A percentile compares a stretch with the other conserved stretches of the same genome.
Conservation (phyloP, 2,113 vertebrate genomes). For the Theristicus caerulescens region DNA sequence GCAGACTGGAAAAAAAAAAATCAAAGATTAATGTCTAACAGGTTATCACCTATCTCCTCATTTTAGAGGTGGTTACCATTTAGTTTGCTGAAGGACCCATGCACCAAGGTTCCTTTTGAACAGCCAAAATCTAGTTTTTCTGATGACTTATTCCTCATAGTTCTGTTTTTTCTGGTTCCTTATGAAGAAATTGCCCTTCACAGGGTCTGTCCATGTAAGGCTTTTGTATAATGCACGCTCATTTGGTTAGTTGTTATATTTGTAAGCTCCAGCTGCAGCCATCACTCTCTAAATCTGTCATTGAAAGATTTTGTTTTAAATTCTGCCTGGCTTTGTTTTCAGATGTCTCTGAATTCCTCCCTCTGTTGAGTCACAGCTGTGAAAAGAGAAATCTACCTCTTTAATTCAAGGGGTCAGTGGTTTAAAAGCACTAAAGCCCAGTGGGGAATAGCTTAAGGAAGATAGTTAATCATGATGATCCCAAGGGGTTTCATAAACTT, state of each 20-base stretch:
- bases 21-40: not conserved
- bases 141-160: not conserved
- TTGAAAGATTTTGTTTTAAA: constrained; percentile 67
- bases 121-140: not conserved
- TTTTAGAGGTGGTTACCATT: not conserved
- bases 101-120: not conserved
- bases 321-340: constrained; percentile 51
- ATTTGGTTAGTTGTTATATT: constrained; percentile 27
- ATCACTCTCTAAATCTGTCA: constrained; percentile 53
- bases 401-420: constrained; percentile 44
- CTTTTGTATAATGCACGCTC: not conserved
- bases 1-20: not conserved
- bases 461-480: constrained; percentile 33
- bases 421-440: constrained; percentile 49
- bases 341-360: constrained; percentile 54
- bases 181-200: not conserved
- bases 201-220: not conserved
- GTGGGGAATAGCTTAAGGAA: constrained; percentile 7
- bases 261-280: constrained; percentile 54
- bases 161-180: not conserved
- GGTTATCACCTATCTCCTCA: not conserved
- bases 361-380: constrained; percentile 56
- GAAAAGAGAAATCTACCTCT: constrained; percentile 52
- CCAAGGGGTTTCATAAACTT: constrained; percentile 1
- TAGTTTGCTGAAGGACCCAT: not conserved